A percentile compares a stretch with the other conserved stretches of the same genome.
phyloP scores from a whole-genome alignment of 2,888 invertebrate species.

The Apotomis capreana region DNA sequence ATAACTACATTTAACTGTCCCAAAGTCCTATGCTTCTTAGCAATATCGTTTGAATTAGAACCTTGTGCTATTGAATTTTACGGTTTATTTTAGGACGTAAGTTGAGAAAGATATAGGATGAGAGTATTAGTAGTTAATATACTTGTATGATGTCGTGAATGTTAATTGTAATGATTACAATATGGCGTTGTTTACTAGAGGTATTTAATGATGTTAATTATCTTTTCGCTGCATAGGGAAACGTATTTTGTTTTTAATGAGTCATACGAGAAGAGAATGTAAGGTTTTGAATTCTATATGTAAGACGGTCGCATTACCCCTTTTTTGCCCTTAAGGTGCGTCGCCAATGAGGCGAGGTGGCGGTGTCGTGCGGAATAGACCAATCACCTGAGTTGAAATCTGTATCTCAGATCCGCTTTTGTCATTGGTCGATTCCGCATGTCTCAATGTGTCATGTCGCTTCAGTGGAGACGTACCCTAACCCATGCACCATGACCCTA shows the following conservation, averaged over 20 bases:
- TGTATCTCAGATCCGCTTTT: no score
- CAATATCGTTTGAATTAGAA: not conserved
- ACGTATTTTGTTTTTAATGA: not conserved
- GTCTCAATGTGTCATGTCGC: no score
- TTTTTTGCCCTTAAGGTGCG: no score
- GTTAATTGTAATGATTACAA: constrained; percentile 30
- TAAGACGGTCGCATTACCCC: no score
- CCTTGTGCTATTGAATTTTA: not conserved
- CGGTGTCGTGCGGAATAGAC: no score
- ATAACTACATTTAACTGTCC: constrained; percentile 17
- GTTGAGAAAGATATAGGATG: not conserved
- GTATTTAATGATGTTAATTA: constrained; percentile 14
- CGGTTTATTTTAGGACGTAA: not conserved
- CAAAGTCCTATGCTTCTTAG: not conserved
- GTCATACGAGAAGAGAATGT: no score
- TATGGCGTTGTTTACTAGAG: constrained; percentile 33
- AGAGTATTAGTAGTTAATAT: not conserved
- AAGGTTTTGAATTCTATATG: no score
- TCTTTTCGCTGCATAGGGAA: not conserved
- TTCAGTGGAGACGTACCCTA: no score
- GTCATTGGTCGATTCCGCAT: no score
- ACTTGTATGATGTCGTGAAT: constrained; percentile 17
- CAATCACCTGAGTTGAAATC: no score
- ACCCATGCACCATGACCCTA: no score
- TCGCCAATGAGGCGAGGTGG: no score